Percentiles rank a stretch among this genome's conserved stretches.
These are phyloP conservation scores for Carterocephalus palaemon DNA, from an alignment of 2,888 invertebrate species.

Conservation along the genomic window DNA sequence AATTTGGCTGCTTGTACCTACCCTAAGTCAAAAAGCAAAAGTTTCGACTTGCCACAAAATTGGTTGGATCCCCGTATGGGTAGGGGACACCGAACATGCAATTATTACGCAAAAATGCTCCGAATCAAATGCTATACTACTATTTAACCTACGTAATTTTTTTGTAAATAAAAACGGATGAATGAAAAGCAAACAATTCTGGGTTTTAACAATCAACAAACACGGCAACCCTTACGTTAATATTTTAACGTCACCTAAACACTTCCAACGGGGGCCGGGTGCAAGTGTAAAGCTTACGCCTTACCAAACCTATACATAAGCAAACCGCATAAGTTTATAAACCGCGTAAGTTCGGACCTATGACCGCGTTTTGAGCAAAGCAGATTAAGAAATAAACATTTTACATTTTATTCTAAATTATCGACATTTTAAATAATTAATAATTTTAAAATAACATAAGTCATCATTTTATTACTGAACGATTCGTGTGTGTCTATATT, in stretches of 20 bases:
- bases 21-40: slow-evolving; percentile 5
- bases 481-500: no score
- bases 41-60: slow-evolving; percentile 3
- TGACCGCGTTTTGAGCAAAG: not conserved
- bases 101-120: slow-evolving; percentile 13
- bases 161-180: slow-evolving; percentile 17
- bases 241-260: slow-evolving; percentile 59
- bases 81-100: slow-evolving; percentile 5
- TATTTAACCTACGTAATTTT: slow-evolving; percentile 11
- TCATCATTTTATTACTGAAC: no score
- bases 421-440: not conserved
- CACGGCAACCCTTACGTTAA: slow-evolving; percentile 55
- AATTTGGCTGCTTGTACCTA: no score
- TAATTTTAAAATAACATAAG: no score
- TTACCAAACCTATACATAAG: not conserved
- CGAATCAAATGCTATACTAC: slow-evolving; percentile 9
- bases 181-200: slow-evolving; percentile 46
- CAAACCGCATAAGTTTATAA: no score
- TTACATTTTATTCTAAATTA: not conserved
- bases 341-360: no score
- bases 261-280: slow-evolving; percentile 29
- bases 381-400: not conserved
- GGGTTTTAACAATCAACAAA: slow-evolving; percentile 55
- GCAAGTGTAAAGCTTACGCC: slow-evolving; percentile 10
- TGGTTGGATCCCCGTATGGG: not conserved